Evolutionary conservation across 2,797 vertebrate genomes (phyloP), one percentile per base, ranked within the genome.

Genomic region (Meriones psammophilus): DNA sequence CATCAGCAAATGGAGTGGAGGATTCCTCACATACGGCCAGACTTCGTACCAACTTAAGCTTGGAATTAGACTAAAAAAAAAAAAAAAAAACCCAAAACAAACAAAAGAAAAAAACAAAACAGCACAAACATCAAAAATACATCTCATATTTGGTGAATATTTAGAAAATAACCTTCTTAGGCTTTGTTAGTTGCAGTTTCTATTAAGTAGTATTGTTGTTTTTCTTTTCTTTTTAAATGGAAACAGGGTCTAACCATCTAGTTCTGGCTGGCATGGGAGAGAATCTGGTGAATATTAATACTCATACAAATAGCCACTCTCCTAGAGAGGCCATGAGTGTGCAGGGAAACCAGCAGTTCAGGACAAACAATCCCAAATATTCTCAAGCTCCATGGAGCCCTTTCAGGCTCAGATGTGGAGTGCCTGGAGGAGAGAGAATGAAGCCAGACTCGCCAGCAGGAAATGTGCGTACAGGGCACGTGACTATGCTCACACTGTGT

Each of bases 21-120:
- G 99, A 99, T 92, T 99, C 99, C 96, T 99, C 99, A 98, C 99
- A 99, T 24, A 99, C 99, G 92, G 99, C 99, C 97, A 99, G 98
- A 98, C 99, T 99, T 94, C 99, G 99, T 96, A 99, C 99, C 98
- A 99, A 98, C 97, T 99, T 99, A 94, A 99, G 98, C 98, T 99
- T 99, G 69, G 99, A 99, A 98, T 99, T 99, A 93, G 99, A 99
- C 99, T 99, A 98, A 36, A 96, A 97, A 8, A 50, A 50, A 10
- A 8, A 50, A 10, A 50, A 8, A 50, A 46, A 46, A 58, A 58
- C 46, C 54, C 20, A 54, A 54, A 50, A 64, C 81, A 84, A 84
- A 85, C 46, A 50, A 50, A 50, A 50, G 8, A 50, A 9, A 50
- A 8, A 50, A 66, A 46, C 17, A 58, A 58, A 58, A 58, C 6